Percentiles rank a stretch among this genome's conserved stretches.
Evolutionary conservation across 1,140 invertebrate genomes (phyloP).

Genomic region (Neodiprion pinetum): DNA sequence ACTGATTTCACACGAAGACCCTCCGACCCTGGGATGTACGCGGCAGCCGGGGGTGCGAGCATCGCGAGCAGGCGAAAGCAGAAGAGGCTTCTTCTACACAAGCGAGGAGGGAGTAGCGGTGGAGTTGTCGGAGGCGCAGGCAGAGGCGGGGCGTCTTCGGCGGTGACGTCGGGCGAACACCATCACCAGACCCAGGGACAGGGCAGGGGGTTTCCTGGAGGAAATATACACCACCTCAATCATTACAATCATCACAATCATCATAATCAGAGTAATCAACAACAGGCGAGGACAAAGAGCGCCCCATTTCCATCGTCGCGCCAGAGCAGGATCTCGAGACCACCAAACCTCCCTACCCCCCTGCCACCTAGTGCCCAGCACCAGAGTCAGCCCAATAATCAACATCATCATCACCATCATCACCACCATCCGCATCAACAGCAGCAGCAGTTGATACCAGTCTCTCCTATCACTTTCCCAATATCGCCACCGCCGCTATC

Average conservation of each 20-base stretch:
- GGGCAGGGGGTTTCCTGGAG: not conserved
- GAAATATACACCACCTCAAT: no score
- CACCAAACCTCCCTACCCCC: not conserved
- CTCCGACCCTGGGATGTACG: conserved; percentile 46
- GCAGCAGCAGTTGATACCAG: conserved; percentile 39
- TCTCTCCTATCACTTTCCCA: conserved; percentile 53
- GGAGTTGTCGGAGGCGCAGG: conserved; percentile 1
- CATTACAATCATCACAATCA: not conserved
- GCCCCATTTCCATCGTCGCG: not conserved
- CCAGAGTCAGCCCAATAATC: conserved; percentile 19
- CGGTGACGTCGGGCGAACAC: not conserved
- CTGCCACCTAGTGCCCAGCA: conserved; percentile 4
- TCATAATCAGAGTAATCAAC: not conserved
- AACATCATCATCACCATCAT: not conserved
- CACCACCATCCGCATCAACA: conserved; percentile 20
- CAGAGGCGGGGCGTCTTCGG: not conserved
- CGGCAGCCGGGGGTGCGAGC: conserved; percentile 56
- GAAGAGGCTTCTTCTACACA: conserved; percentile 50
- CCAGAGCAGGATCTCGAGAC: not conserved
- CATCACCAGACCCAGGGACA: not conserved
- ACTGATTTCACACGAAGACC: no score
- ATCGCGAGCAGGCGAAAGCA: conserved; percentile 56
- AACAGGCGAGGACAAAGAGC: not conserved
- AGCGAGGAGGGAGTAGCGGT: conserved; percentile 36
- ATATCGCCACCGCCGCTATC: conserved; percentile 53